These are phyloP conservation scores for Helicoverpa armigera DNA, from an alignment of 1,140 invertebrate genomes.

Conservation along the genomic window DNA sequence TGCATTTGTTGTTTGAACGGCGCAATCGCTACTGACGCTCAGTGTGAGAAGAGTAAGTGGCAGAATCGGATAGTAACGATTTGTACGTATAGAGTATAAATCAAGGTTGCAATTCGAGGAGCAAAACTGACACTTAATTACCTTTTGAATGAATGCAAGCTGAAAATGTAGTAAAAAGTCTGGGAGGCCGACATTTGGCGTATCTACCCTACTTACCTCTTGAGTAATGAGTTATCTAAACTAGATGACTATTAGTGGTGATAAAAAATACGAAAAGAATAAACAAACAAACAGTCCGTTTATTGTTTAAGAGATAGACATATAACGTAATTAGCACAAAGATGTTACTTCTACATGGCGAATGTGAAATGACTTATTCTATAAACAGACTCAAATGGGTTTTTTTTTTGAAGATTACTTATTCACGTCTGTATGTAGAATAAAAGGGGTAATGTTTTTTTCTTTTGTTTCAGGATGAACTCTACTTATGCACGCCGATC, in stretches of 20 bases:
- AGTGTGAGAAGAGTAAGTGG: no score
- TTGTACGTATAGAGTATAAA: no score
- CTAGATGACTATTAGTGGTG: neutral
- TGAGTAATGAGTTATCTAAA: neutral
- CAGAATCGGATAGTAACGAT: no score
- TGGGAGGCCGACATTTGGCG: no score
- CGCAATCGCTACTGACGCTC: no score
- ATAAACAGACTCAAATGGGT: neutral
- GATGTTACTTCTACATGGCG: neutral
- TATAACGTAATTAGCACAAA: neutral
- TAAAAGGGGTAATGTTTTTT: neutral
- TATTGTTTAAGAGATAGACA: neutral
- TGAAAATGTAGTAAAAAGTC: no score
- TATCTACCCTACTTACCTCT: neutral
- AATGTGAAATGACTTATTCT: neutral
- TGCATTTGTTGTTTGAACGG: no score
- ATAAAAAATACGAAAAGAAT: slow-evolving; percentile 3
- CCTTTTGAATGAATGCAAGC: no score
- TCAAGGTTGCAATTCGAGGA: no score
- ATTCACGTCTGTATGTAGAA: neutral
- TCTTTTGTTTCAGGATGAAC: slow-evolving; percentile 76
- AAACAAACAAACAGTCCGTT: neutral
- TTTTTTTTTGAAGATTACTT: no score
- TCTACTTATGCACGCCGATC: slow-evolving; percentile 81
- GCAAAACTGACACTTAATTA: no score